A percentile compares a stretch with the other conserved stretches of the same genome.
Conservation (phyloP, 2,113 vertebrate species). For the Hemiscyllium ocellatum region DNA sequence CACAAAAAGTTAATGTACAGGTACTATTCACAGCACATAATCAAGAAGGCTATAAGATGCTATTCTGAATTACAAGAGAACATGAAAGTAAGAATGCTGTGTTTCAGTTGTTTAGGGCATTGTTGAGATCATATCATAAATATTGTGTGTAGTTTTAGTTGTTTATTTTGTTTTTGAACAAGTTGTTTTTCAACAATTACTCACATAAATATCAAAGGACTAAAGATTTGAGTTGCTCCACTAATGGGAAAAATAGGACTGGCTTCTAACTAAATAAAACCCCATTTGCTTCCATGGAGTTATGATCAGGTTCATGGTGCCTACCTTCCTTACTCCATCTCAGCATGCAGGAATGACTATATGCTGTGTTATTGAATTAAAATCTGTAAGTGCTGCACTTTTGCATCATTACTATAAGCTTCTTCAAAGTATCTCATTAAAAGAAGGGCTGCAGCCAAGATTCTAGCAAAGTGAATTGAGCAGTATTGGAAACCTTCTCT, state of each 20-base stretch:
- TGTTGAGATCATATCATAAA: too few relatives aligned
- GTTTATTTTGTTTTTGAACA: neutral
- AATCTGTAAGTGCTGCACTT: neutral
- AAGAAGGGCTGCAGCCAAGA: neutral
- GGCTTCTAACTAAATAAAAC: neutral
- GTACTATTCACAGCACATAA: too few relatives aligned
- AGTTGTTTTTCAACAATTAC: neutral
- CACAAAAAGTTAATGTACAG: too few relatives aligned
- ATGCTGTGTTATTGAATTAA: neutral
- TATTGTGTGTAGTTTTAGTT: too few relatives aligned
- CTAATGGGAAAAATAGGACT: neutral
- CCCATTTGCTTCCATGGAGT: neutral
- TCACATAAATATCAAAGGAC: neutral
- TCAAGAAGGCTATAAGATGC: too few relatives aligned
- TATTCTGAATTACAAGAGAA: too few relatives aligned
- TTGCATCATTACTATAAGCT: neutral
- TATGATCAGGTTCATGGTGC: neutral
- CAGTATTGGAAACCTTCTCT: neutral
- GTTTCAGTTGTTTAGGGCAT: too few relatives aligned
- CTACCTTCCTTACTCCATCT: neutral
- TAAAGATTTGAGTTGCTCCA: neutral
- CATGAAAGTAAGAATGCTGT: too few relatives aligned
- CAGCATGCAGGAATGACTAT: neutral
- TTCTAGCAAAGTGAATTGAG: neutral
- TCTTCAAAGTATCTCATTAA: neutral